These are phyloP conservation scores for Temnopleurus reevesii DNA, from an alignment of 53 echinoderm and acorn worm genomes.

Conservation along the genomic window DNA sequence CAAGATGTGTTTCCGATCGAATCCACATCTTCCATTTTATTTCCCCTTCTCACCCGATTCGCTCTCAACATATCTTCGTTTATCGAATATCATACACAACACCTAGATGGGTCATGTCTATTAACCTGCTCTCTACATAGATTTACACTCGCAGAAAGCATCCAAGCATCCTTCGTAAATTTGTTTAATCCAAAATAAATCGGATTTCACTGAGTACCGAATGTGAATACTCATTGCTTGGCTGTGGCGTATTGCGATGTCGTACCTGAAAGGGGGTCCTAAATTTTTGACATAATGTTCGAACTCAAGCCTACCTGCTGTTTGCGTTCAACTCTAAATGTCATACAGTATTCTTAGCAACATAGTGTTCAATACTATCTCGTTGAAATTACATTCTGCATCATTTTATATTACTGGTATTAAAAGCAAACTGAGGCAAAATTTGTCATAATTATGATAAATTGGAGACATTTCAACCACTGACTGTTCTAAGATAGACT, in stretches of 20 bases:
- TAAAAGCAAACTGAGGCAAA: too few relatives aligned
- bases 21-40: background rate
- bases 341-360: too few relatives aligned
- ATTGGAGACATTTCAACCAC: too few relatives aligned
- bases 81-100: background rate
- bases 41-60: background rate
- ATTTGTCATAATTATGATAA: too few relatives aligned
- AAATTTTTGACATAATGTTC: too few relatives aligned
- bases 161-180: constrained; percentile 31
- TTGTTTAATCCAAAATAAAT: constrained; percentile 51
- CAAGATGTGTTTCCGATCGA: too few relatives aligned
- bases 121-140: constrained; percentile 50
- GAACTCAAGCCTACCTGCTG: too few relatives aligned
- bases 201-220: constrained; percentile 47
- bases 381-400: too few relatives aligned
- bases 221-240: constrained; percentile 4
- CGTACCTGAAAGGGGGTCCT: background rate
- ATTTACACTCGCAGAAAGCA: constrained; percentile 16
- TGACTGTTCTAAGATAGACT: too few relatives aligned
- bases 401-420: too few relatives aligned
- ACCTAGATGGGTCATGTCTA: constrained; percentile 5
- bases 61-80: background rate
- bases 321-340: too few relatives aligned
- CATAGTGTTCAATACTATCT: too few relatives aligned
- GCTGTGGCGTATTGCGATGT: background rate